A percentile compares a stretch with the other conserved stretches of the same genome.
Evolutionary conservation across 2,888 invertebrate genomes (phyloP).

Genomic region (Piscicola geometra): DNA sequence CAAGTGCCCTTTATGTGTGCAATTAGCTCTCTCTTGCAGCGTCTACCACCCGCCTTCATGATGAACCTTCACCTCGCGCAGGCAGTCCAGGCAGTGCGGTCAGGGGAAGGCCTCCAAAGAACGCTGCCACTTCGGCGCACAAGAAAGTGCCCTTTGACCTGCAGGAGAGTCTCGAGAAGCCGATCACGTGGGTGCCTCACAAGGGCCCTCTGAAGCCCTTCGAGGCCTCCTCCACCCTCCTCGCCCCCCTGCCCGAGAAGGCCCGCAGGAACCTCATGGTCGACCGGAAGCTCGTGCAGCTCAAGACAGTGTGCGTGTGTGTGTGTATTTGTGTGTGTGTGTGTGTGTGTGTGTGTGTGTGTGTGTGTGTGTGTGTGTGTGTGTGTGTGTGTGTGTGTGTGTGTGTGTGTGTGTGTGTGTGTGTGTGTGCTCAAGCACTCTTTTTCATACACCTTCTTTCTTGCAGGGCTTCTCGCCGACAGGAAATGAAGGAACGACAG

Average conservation of each 20-base stretch:
- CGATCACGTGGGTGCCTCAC: constrained; percentile 26
- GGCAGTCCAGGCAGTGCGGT: no score
- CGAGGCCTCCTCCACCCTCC: no score
- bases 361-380: constrained; percentile 24
- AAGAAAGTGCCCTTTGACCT: constrained; percentile 11
- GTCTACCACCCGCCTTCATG: no score
- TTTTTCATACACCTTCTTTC: no score
- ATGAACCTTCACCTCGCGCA: no score
- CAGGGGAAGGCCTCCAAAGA: not conserved
- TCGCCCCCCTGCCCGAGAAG: not conserved
- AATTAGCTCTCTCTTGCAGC: no score
- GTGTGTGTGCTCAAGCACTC: no score
- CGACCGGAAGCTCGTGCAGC: constrained; percentile 8
- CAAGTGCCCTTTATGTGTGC: no score
- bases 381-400: constrained; percentile 12
- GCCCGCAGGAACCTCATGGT: not conserved
- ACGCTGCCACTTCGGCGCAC: not conserved
- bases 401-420: constrained; percentile 2
- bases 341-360: constrained; percentile 10
- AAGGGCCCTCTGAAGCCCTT: constrained; percentile 19
- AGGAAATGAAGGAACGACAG: no score
- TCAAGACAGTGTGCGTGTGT: constrained; percentile 1
- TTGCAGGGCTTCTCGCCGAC: no score
- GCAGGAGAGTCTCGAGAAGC: constrained; percentile 17
- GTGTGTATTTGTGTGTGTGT: not conserved